Evolutionary conservation across 2,888 invertebrate genomes (phyloP).

Genomic region (Thecocarcelia acutangulata): DNA sequence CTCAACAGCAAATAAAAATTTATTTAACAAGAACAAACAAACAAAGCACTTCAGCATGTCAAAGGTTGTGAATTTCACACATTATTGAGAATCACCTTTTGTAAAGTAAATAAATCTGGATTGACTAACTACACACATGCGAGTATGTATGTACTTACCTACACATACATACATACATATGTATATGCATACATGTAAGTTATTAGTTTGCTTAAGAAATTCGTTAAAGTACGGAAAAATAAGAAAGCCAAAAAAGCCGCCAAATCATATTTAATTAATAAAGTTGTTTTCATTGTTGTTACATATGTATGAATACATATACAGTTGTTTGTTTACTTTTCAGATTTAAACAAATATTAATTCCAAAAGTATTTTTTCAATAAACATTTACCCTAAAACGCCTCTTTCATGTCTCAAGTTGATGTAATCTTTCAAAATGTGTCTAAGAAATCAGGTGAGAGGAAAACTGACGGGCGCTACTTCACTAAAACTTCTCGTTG

Average conservation of each 20-base stretch:
- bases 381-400: not conserved
- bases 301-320: too few relatives aligned
- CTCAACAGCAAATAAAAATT: not conserved
- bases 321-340: too few relatives aligned
- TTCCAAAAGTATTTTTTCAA: not conserved
- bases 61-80: constrained; percentile 43
- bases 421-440: not conserved
- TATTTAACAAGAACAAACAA: constrained; percentile 6
- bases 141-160: too few relatives aligned
- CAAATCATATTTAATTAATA: constrained; percentile 12
- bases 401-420: constrained; percentile 7
- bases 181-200: too few relatives aligned
- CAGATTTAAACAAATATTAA: too few relatives aligned
- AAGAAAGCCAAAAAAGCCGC: not conserved
- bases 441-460: not conserved
- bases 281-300: not conserved
- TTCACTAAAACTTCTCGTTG: too few relatives aligned
- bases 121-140: too few relatives aligned
- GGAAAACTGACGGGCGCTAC: not conserved
- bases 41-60: constrained; percentile 14
- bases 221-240: not conserved
- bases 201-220: not conserved
- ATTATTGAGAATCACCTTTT: not conserved
- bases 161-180: too few relatives aligned
- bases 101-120: not conserved